Conservation (phyloP, 1,140 invertebrate species). For the Thereuonema tuberculata region DNA sequence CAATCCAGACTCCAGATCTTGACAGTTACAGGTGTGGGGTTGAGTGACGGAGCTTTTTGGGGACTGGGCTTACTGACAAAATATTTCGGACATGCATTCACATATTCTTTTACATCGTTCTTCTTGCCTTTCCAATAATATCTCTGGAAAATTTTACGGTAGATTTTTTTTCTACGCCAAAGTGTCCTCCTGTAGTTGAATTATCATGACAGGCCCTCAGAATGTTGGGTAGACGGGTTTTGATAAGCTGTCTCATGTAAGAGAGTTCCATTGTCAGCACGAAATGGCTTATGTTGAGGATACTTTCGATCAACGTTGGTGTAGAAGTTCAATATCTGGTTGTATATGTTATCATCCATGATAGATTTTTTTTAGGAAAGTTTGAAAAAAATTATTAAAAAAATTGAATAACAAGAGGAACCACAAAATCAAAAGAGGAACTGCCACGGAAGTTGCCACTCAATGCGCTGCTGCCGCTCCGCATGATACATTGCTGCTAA, state of each 20-base stretch:
- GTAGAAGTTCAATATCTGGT: not conserved
- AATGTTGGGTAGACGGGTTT: not conserved
- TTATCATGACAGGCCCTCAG: not conserved
- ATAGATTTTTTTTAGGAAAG: too few species aligned
- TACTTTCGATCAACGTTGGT: not conserved
- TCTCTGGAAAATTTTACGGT: not conserved
- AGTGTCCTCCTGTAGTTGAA: not conserved
- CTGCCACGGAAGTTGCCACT: too few species aligned
- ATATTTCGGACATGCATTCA: not conserved
- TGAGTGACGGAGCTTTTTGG: not conserved
- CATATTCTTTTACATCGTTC: not conserved
- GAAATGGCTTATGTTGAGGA: not conserved
- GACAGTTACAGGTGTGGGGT: slow-evolving; percentile 3
- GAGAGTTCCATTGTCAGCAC: not conserved
- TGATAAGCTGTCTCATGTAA: not conserved
- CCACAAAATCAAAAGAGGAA: too few species aligned
- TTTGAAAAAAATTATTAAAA: too few species aligned
- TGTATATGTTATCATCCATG: not conserved
- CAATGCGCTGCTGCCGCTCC: too few species aligned
- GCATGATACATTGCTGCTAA: too few species aligned
- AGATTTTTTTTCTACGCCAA: not conserved
- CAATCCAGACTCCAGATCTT: slow-evolving; percentile 4
- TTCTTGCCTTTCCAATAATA: slow-evolving; percentile 9
- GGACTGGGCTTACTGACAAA: not conserved
- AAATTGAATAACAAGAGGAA: too few species aligned